Evolutionary conservation across 2,113 vertebrate genomes (phyloP).

Genomic region (Trogon melanurus): DNA sequence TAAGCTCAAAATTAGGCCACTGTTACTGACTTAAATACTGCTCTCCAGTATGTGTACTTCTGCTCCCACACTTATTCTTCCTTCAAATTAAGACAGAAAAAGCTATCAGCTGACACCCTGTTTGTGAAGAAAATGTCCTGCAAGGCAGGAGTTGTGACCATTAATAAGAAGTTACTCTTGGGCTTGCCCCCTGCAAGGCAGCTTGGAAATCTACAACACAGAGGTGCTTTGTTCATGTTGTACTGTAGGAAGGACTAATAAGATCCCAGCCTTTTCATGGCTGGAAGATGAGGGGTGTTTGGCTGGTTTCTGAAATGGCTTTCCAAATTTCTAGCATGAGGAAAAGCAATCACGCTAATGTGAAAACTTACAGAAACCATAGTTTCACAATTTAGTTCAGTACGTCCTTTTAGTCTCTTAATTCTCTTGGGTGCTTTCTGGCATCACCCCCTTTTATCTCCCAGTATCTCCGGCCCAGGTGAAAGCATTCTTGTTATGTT

Average conservation of each 20-base stretch:
- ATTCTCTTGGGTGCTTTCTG: neutral
- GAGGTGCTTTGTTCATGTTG: neutral
- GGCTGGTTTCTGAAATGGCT: neutral
- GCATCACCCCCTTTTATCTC: neutral
- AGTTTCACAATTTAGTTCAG: neutral
- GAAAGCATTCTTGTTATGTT: neutral
- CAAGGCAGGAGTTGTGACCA: neutral
- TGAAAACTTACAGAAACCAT: neutral
- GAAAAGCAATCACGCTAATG: neutral
- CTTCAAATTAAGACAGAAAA: neutral
- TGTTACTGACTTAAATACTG: neutral
- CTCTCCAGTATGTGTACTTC: neutral
- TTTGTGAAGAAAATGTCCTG: neutral
- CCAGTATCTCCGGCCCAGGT: neutral
- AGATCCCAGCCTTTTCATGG: neutral
- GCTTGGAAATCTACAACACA: neutral
- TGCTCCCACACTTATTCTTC: neutral
- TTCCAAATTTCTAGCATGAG: neutral
- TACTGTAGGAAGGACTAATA: neutral
- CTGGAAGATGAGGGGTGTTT: neutral
- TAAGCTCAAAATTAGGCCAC: neutral
- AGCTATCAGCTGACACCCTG: accelerated
- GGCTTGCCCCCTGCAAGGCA: neutral
- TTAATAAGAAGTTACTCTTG: neutral
- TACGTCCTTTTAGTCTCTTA: neutral